Conservation (phyloP, 2,888 invertebrate genomes). For the Ecdyonurus torrentis region DNA sequence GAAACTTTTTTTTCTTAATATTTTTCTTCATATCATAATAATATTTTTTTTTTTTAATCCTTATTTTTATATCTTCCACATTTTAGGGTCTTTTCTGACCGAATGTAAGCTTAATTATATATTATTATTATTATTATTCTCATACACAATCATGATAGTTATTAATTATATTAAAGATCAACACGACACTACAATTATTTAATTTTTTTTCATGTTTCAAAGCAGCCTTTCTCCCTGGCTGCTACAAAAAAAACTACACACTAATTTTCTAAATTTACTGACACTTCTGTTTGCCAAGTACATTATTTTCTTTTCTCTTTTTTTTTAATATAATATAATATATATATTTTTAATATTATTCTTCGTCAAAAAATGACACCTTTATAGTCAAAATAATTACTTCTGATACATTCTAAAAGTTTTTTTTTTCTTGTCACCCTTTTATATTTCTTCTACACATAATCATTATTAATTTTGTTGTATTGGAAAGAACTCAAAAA, state of each 20-base stretch:
- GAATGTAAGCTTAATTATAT: background rate
- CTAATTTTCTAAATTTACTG: background rate
- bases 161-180: background rate
- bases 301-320: too few species aligned
- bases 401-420: background rate
- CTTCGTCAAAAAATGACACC: background rate
- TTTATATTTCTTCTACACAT: background rate
- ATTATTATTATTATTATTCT: background rate
- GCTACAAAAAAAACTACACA: background rate
- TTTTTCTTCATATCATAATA: too few species aligned
- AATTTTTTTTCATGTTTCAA: too few species aligned
- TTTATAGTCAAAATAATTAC: background rate
- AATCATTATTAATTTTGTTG: background rate
- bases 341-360: background rate
- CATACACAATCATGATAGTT: background rate
- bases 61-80: background rate
- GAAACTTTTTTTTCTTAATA: background rate
- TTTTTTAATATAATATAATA: too few species aligned
- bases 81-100: background rate
- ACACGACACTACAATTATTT: background rate
- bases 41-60: too few species aligned
- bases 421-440: too few species aligned
- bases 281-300: background rate
- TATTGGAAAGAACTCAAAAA: background rate
- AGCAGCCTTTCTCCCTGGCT: background rate